phyloP scores from a whole-genome alignment of 2,113 vertebrate species.

The Nicator chloris region DNA sequence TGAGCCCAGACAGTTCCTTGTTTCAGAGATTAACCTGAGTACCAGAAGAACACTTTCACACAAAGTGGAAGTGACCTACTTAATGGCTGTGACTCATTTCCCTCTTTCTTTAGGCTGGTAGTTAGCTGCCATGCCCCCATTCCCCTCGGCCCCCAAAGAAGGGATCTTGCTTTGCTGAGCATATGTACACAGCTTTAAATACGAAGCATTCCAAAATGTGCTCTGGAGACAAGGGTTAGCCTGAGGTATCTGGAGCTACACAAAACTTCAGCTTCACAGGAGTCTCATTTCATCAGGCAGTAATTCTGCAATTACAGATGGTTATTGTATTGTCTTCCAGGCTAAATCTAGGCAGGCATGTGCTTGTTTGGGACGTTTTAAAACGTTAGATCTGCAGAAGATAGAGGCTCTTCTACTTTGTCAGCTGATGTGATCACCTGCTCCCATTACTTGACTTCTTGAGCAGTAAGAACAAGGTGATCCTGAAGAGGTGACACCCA shows the following conservation, averaged over 20 bases:
- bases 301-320: background rate
- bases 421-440: background rate
- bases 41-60: background rate
- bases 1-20: background rate
- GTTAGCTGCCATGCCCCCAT: background rate
- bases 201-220: background rate
- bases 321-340: background rate
- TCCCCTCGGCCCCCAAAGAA: background rate
- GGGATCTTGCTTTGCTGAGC: background rate
- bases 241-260: background rate
- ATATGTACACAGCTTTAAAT: background rate
- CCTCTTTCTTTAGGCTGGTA: background rate
- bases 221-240: background rate
- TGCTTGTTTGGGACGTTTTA: background rate
- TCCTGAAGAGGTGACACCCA: background rate
- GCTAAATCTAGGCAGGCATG: background rate
- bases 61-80: constrained; percentile 23
- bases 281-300: background rate
- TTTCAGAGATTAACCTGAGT: background rate
- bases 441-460: background rate
- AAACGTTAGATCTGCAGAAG: background rate
- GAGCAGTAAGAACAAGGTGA: background rate
- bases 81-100: constrained; percentile 26
- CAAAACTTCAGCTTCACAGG: background rate
- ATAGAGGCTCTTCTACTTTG: background rate